Evolutionary conservation across 2,888 invertebrate species (phyloP).

Genomic region (Eupithecia abbreviata): DNA sequence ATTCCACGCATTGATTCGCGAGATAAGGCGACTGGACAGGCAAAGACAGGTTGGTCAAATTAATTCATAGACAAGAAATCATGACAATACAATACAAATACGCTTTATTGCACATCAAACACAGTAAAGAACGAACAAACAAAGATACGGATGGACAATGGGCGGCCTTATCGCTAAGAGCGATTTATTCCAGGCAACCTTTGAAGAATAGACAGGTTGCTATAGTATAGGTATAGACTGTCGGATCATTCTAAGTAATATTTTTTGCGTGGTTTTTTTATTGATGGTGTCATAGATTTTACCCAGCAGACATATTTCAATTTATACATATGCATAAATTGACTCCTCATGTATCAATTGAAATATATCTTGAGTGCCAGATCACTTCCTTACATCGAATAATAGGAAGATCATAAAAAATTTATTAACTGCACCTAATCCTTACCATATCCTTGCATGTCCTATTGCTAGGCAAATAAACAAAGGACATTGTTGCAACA

Average conservation of each 20-base stretch:
- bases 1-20: conserved; percentile 94
- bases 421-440: neutral
- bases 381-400: neutral
- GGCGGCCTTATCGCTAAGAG: too few species aligned
- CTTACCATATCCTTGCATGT: too few species aligned
- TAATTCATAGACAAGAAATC: conserved; percentile 21
- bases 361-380: neutral
- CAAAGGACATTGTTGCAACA: neutral
- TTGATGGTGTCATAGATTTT: neutral
- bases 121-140: too few species aligned
- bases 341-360: too few species aligned
- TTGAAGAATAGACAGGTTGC: too few species aligned
- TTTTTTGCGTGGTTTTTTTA: neutral
- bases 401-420: neutral
- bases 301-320: neutral
- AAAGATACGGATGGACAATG: too few species aligned
- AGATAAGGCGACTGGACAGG: conserved; percentile 90
- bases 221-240: too few species aligned
- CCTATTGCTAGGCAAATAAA: neutral
- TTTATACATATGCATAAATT: too few species aligned
- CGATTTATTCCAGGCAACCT: too few species aligned
- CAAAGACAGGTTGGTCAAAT: conserved; percentile 81
- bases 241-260: neutral
- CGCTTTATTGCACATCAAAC: too few species aligned
- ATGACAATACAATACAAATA: too few species aligned